These are phyloP conservation scores for Pachypanchax playfairii DNA, from an alignment of 2,113 vertebrate species.

Conservation along the genomic window DNA sequence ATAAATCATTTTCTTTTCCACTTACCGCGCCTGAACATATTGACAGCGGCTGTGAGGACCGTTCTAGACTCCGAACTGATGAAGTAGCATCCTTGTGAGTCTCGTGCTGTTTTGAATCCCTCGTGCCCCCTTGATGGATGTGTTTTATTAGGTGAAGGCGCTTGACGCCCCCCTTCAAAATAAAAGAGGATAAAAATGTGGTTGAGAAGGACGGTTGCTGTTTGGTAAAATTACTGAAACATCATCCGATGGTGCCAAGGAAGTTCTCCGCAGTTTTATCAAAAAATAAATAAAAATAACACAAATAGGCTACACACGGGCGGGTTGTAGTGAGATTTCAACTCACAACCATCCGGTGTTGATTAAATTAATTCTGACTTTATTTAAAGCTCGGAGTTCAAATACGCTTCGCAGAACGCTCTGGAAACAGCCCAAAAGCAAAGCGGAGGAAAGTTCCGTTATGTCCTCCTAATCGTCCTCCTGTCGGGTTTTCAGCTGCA, in stretches of 20 bases:
- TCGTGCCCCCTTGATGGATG: slow-evolving; percentile 41
- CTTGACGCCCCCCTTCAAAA: slow-evolving; percentile 5
- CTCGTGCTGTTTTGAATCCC: slow-evolving; percentile 37
- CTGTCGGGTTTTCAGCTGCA: slow-evolving; percentile 30
- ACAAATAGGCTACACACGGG: slow-evolving; percentile 7
- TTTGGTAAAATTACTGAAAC: slow-evolving; percentile 17
- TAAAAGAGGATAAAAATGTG: background rate
- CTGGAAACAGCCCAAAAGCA: background rate
- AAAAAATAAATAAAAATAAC: background rate
- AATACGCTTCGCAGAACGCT: background rate
- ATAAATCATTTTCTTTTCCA: too few relatives aligned
- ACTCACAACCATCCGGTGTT: slow-evolving; percentile 49
- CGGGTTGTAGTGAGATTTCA: slow-evolving; percentile 32
- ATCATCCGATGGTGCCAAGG: slow-evolving; percentile 14
- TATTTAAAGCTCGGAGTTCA: background rate
- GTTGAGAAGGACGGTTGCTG: background rate
- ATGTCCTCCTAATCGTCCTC: slow-evolving; percentile 12
- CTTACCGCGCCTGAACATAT: slow-evolving; percentile 78
- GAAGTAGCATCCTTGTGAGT: slow-evolving; percentile 66
- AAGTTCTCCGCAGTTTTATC: slow-evolving; percentile 39
- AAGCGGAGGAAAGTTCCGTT: slow-evolving; percentile 41
- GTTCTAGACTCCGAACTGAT: slow-evolving; percentile 59
- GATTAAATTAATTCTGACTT: slow-evolving; percentile 29
- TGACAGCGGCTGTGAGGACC: slow-evolving; percentile 66
- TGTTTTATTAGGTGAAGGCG: slow-evolving; percentile 28